Evolutionary conservation across 1,140 invertebrate genomes (phyloP).

Genomic region (Formica selysi): DNA sequence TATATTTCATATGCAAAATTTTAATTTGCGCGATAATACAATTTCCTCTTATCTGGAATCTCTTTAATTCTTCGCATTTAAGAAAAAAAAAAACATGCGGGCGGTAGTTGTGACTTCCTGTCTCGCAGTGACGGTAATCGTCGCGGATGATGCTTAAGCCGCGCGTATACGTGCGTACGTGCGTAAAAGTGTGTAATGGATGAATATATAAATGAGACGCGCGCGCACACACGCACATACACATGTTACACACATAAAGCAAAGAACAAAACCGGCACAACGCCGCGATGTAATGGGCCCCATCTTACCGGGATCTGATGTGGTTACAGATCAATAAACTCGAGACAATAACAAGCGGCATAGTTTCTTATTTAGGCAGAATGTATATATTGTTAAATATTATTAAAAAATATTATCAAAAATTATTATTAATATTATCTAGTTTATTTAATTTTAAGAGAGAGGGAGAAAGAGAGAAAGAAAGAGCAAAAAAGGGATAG

Average conservation of each 20-base stretch:
- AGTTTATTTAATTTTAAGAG: too few species aligned
- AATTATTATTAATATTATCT: too few species aligned
- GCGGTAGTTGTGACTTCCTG: constrained; percentile 65
- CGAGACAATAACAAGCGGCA: neutral
- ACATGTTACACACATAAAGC: neutral
- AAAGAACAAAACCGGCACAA: constrained; percentile 50
- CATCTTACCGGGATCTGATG: constrained; percentile 52
- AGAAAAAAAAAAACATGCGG: constrained; percentile 4
- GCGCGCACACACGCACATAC: neutral
- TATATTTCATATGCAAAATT: neutral
- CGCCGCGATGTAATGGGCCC: constrained; percentile 41
- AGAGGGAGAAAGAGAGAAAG: too few species aligned
- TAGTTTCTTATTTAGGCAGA: neutral
- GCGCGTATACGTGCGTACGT: constrained; percentile 11
- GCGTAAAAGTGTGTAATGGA: neutral
- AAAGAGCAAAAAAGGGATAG: too few species aligned
- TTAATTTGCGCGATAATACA: neutral
- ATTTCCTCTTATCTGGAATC: neutral
- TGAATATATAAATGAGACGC: constrained; percentile 58
- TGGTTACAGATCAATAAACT: constrained; percentile 56
- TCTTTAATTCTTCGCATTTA: neutral
- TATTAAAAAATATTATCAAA: too few species aligned
- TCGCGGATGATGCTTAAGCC: constrained; percentile 61
- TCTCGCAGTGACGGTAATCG: constrained; percentile 57
- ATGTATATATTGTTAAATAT: too few species aligned